phyloP scores from a whole-genome alignment of 2,888 invertebrate genomes.

The Philereme vetulata region DNA sequence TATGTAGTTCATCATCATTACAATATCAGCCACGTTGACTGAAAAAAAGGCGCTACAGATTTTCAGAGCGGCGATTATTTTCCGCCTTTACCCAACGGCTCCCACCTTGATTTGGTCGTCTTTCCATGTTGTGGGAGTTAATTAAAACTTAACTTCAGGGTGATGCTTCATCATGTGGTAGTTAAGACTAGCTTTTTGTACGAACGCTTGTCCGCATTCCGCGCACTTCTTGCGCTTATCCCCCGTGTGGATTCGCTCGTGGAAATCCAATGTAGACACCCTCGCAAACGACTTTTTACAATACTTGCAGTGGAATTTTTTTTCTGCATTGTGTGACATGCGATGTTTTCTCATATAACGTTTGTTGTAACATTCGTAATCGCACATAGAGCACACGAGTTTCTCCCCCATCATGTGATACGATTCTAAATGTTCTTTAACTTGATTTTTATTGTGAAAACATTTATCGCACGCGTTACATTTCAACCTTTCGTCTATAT shows the following conservation, averaged over 20 bases:
- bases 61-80: too few species aligned
- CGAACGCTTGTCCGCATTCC: constrained; percentile 70
- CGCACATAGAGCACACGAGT: constrained; percentile 62
- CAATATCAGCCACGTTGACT: too few species aligned
- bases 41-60: too few species aligned
- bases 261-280: constrained; percentile 59
- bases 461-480: constrained; percentile 67
- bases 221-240: constrained; percentile 66
- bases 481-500: constrained; percentile 62
- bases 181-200: constrained; percentile 73
- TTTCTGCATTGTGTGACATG: constrained; percentile 68
- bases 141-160: constrained; percentile 63
- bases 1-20: too few species aligned
- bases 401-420: constrained; percentile 71
- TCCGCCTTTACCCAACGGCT: too few species aligned
- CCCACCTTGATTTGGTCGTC: too few species aligned
- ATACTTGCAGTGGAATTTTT: constrained; percentile 68
- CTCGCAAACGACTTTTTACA: constrained; percentile 73
- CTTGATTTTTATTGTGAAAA: constrained; percentile 61
- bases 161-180: constrained; percentile 76
- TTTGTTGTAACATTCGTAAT: constrained; percentile 63
- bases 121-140: too few species aligned
- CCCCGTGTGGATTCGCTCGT: constrained; percentile 71
- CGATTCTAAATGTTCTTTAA: constrained; percentile 61
- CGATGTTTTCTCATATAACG: constrained; percentile 66